Conservation (phyloP, 1,140 invertebrate species). For the Brachionus angularis region DNA sequence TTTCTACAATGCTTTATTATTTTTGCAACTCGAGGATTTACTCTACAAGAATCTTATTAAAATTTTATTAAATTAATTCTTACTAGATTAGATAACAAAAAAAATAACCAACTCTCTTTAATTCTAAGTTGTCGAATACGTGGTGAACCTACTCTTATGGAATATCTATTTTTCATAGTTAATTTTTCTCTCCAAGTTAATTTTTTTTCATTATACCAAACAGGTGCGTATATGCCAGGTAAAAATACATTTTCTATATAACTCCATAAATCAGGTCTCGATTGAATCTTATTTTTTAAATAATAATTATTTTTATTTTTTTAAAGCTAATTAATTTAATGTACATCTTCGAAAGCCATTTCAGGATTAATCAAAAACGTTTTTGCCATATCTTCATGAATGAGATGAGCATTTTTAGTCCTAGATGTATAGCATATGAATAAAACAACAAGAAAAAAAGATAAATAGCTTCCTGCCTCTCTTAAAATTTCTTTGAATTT, state of each 20-base stretch:
- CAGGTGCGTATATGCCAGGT: constrained; percentile 50
- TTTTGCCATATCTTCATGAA: constrained; percentile 49
- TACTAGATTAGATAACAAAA: background rate
- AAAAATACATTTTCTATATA: constrained; percentile 52
- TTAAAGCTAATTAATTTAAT: background rate
- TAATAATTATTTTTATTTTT: background rate
- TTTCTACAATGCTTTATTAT: constrained; percentile 53
- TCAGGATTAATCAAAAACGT: constrained; percentile 45
- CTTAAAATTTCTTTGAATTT: constrained; percentile 60
- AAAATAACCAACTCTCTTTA: constrained; percentile 47
- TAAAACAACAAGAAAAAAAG: constrained; percentile 55
- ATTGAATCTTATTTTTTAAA: too few species aligned
- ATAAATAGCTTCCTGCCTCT: constrained; percentile 56
- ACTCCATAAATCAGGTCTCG: constrained; percentile 44
- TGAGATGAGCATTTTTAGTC: constrained; percentile 49
- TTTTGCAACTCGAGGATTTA: constrained; percentile 46
- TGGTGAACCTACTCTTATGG: constrained; percentile 53
- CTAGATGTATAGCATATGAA: constrained; percentile 56
- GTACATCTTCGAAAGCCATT: constrained; percentile 40
- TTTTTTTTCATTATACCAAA: constrained; percentile 51
- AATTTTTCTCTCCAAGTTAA: constrained; percentile 53
- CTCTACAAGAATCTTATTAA: constrained; percentile 51
- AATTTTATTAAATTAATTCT: background rate
- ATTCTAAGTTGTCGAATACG: constrained; percentile 54
- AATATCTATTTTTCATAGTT: constrained; percentile 48